Evolutionary conservation across 2,113 vertebrate genomes (phyloP).

Genomic region (Rhadina sibilatrix): DNA sequence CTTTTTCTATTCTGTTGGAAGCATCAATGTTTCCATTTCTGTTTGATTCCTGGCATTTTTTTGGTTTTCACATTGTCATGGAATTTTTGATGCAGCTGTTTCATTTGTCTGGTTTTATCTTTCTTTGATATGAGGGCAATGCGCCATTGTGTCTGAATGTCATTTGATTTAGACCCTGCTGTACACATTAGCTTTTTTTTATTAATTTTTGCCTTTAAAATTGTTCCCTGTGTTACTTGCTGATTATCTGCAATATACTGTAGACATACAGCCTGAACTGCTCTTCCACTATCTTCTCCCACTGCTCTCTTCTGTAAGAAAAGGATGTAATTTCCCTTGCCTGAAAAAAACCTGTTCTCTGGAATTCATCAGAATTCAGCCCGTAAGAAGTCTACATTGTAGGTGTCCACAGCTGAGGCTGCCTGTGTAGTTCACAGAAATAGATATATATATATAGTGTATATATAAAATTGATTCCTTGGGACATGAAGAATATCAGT

Average conservation of each 20-base stretch:
- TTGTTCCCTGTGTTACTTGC: background rate
- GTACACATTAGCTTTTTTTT: background rate
- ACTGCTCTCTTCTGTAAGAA: background rate
- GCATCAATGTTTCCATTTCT: background rate
- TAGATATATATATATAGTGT: background rate
- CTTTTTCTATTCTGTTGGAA: background rate
- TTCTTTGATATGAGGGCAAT: background rate
- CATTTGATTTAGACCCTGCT: background rate
- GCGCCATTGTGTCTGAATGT: background rate
- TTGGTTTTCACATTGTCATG: background rate
- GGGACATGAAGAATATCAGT: background rate
- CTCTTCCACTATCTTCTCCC: background rate
- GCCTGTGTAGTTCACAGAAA: background rate
- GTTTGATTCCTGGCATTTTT: background rate
- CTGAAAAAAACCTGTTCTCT: background rate
- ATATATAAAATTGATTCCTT: background rate
- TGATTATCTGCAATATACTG: background rate
- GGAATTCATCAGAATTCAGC: background rate
- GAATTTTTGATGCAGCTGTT: background rate
- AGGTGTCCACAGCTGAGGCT: background rate
- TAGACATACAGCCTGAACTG: background rate
- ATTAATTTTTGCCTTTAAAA: background rate
- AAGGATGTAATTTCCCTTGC: background rate
- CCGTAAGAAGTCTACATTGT: background rate
- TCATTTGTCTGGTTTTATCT: background rate